Evolutionary conservation across 2,888 invertebrate genomes (phyloP).

Genomic region (Steinernema scapterisci): DNA sequence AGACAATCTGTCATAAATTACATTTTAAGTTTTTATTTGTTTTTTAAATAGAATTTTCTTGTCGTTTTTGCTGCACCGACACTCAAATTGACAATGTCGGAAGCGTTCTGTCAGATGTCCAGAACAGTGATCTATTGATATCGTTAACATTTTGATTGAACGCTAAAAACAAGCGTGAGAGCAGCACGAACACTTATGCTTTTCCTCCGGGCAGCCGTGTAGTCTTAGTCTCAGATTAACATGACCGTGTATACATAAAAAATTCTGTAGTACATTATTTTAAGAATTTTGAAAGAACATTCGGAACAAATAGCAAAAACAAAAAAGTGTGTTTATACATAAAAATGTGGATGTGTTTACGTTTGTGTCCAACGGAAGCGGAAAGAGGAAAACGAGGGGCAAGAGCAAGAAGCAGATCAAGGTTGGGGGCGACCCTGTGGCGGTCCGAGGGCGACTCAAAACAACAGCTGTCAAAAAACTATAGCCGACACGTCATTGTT

Average conservation of each 20-base stretch:
- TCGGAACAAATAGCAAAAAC: background rate
- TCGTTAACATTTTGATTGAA: conserved; percentile 18
- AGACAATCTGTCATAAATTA: background rate
- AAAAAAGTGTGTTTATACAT: background rate
- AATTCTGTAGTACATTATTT: background rate
- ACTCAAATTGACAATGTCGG: too few species aligned
- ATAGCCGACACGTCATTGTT: background rate
- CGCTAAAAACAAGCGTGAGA: conserved; percentile 27
- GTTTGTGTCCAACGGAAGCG: too few species aligned
- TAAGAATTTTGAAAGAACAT: background rate
- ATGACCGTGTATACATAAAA: background rate
- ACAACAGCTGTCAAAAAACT: conserved; percentile 27
- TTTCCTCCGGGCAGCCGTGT: too few species aligned
- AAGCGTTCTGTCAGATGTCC: background rate
- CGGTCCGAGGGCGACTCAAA: conserved; percentile 1
- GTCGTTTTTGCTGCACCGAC: too few species aligned
- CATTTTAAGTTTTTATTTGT: too few species aligned
- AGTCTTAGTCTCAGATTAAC: background rate
- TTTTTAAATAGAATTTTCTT: too few species aligned
- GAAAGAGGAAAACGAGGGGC: too few species aligned
- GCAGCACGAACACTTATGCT: background rate
- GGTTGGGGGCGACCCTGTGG: conserved; percentile 4
- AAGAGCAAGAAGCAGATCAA: background rate
- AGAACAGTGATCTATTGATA: conserved; percentile 8
- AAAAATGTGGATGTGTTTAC: too few species aligned